These are phyloP conservation scores for Zosterops japonicus DNA, from an alignment of 2,113 vertebrate species.

Conservation along the genomic window DNA sequence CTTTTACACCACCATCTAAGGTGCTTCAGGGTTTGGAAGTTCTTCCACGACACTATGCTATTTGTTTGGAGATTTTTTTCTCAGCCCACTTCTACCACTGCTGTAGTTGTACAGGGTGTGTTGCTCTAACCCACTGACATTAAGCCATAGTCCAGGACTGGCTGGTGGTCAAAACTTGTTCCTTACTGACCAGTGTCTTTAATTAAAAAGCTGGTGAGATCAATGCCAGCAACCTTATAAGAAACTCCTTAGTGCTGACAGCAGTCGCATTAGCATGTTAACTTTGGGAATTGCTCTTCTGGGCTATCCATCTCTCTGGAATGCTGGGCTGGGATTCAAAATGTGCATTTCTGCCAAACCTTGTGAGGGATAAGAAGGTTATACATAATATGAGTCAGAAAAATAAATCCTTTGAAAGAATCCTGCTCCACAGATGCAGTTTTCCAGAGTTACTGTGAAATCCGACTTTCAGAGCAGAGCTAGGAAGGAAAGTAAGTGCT, in stretches of 20 bases:
- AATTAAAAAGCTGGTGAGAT: not conserved
- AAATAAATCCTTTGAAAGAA: not conserved
- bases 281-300: conserved; percentile 26
- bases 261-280: not conserved
- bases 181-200: not conserved
- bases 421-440: not conserved
- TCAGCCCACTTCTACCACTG: not conserved
- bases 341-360: not conserved
- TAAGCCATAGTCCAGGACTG: not conserved
- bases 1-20: not conserved
- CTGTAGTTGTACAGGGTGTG: not conserved
- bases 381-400: not conserved
- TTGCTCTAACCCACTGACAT: not conserved
- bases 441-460: not conserved
- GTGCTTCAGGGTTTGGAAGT: not conserved
- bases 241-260: not conserved
- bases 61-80: not conserved
- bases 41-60: not conserved
- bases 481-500: not conserved
- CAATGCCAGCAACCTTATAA: not conserved
- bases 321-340: not conserved
- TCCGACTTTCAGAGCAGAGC: not conserved
- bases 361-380: not conserved
- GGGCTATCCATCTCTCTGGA: not conserved
- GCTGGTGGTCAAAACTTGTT: not conserved